Base-by-base conservation (phyloP, 1,140 invertebrate species). In the Aricia agestis region DNA sequence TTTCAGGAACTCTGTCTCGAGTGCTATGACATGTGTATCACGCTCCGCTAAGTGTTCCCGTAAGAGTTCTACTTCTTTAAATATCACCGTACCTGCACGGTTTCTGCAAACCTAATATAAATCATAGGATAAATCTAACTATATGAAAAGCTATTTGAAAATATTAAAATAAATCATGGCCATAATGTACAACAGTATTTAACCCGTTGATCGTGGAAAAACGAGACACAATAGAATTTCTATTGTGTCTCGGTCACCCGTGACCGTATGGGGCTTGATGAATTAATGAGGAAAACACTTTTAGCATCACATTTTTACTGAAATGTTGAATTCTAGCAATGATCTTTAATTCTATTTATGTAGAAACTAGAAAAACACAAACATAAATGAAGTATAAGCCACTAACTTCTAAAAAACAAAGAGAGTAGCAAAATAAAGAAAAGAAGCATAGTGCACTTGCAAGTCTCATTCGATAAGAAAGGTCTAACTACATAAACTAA, bases 21-120 rank as follows among this genome's bases (percentile, higher is more conserved):
- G 95, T 75, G 94, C 95, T 69, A 96, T 93, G 78, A 98, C 96
- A 76, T 97, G 96, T 81, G 93, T 94, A 84, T 98, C 96, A 78
- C 95, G 94, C 83, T 97, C 96, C 19, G 95, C 84, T 58, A 98
- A 82, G 76, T 95, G 94, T 83, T 96, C 95, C 81, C 96, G 95
- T 72, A 98, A 91, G 85, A 96, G 96, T 85, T 98, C 97, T 82
- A 98, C 97, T 92, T 98, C 97, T 25, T 95, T 95, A 85, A 96
- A 96, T 70, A 97, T 92, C 86, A 97, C 96, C 76, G 96, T 93
- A 78, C 82, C 84, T 19, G 72, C 83, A 78, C 79, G 86, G 69
- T 83, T 85, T 77, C 82, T 82, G 80, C 87, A 91, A 76, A 89
- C 89, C 91, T 92, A 86, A 69, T 73, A 81, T 82, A 80, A 74